Evolutionary conservation across 2,797 vertebrate genomes (phyloP), one percentile per base, ranked within the genome.

Genomic region (Crax fasciolata): DNA sequence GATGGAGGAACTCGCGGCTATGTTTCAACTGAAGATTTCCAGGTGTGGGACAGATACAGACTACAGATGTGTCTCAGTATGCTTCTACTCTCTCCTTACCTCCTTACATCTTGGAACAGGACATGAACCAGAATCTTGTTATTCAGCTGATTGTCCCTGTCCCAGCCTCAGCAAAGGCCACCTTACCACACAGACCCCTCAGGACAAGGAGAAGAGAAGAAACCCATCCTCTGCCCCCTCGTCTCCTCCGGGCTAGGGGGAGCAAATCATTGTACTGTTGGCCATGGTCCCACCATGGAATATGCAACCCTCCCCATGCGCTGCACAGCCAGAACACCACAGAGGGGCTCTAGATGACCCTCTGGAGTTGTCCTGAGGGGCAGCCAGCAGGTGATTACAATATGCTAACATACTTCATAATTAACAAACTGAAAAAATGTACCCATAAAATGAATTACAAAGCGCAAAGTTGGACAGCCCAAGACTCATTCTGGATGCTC

Each of bases 231-330:
- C 48, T 74, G 48, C 4, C 11, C 12, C 32, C 2, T 3, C 7
- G 18, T 48, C 9, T 80, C 21, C 71, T 82, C 39, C 1, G 1
- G 30, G 7, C 7, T 21, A 87, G 16, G 9, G 24, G 12, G 18
- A 15, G 4, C 28, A 78, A 52, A 32, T 49, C 16, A 82, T 38
- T 27, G n/a, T 38, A 38, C 30, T 38, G 24, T 8, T 1, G 0
- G 23, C 13, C 57, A 71, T 3, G 23, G 17, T 86, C 9, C 57
- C 63, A 70, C 21, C 2, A 1, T 0, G 0, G 83, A 41, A 83
- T 48, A 74, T 13, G n/a, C 49, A 68, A 39, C 12, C 8, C 8
- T 49, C 11, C 11, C 44, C 44, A 49, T 6, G 62, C 1, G 9
- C n/a, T 9, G 7, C 32, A 67, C 0, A 61, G 55, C 32, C 78